Evolutionary conservation across 2,797 vertebrate genomes (phyloP).

Genomic region (Melanotaenia trifasciata): DNA sequence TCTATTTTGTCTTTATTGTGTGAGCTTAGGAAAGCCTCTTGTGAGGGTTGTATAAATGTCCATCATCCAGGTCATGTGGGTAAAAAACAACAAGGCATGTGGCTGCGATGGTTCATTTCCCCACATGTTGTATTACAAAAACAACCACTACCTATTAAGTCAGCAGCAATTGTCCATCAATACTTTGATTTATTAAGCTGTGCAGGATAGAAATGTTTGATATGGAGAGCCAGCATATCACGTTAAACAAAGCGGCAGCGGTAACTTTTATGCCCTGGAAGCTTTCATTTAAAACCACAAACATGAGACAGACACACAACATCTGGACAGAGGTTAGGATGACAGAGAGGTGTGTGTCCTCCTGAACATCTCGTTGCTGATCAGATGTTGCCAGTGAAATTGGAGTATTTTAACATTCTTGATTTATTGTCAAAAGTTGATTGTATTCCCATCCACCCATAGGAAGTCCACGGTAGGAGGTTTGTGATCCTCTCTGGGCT

Average conservation of each 20-base stretch:
- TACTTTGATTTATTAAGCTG: constrained; percentile 21
- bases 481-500: constrained; percentile 33
- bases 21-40: neutral
- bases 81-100: neutral
- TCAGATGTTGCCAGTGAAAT: constrained; percentile 44
- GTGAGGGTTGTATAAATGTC: neutral
- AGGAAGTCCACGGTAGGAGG: constrained; percentile 49
- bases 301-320: constrained; percentile 32
- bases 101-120: neutral
- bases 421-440: constrained; percentile 25
- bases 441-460: constrained; percentile 26
- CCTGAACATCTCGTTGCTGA: constrained; percentile 49
- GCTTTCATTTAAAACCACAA: constrained; percentile 29
- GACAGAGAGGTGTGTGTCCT: constrained; percentile 30
- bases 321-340: constrained; percentile 48
- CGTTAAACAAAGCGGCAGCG: constrained; percentile 32
- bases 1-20: neutral
- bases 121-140: constrained; percentile 26
- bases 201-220: constrained; percentile 4
- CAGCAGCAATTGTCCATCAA: neutral
- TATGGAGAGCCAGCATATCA: constrained; percentile 28
- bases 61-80: neutral
- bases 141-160: neutral
- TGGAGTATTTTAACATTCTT: constrained; percentile 20
- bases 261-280: constrained; percentile 28